Base-by-base conservation (phyloP, 2,888 invertebrate species). In the Crematogaster levior region DNA sequence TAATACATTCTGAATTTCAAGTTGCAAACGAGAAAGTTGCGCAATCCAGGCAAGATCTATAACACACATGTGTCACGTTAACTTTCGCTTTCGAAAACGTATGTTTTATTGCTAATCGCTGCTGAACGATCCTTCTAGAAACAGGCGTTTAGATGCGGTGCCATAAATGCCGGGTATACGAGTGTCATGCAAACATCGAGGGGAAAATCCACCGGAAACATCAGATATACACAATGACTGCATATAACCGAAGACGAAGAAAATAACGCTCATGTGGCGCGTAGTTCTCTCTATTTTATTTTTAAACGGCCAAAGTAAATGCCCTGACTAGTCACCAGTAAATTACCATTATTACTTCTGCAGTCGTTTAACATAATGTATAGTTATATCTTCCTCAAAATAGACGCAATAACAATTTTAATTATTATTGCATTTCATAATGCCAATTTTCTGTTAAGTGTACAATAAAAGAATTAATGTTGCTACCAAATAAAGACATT, bases 161-260 rank as follows among this genome's bases (percentile, higher is more conserved):
- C 18, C 43, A 51, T 68, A 43, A 77, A 68, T 68, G 68, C 34
- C 24, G 34, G 21, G 4, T 77, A n/a, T n/a, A 68, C 53, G 40
- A 77, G 53, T 68, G 53, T 65, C 65, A 53, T 68, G 68, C 77
- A 68, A 56, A 68, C 53, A 53, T 77, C 21, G 53, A 68, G 43
- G 68, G 77, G 56, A 68, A 77, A 77, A 68, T 68, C 21, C 24
- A 58, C 68, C 77, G 77, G 68, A 68, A 77, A 68, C 68, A 34
- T 43, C 68, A 68, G 68, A 61, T 77, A 68, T 43, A 68, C 56
- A 66, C 40, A 66, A 43, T 30, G 30, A 30, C 68, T 24, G 40
- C 53, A 43, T 30, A 40, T 77, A 77, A 60, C 12, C 60, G 7
- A 37, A 74, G 63, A 74, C 51, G 40, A 66, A 77, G 56, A 66